phyloP scores from a whole-genome alignment of 1,140 invertebrate genomes.

The Calosoma granatense region DNA sequence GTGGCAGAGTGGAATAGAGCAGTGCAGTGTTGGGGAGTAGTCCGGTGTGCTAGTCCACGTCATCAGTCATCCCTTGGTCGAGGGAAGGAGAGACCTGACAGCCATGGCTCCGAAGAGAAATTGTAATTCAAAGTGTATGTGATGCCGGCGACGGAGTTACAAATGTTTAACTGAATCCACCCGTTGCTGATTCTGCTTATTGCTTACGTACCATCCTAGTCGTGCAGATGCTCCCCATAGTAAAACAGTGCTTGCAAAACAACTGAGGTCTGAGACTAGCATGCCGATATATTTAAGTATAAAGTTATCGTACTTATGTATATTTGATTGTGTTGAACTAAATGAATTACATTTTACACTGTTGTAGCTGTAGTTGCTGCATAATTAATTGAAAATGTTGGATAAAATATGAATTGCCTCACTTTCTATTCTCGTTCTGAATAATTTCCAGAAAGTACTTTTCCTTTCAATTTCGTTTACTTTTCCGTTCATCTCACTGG shows the following conservation, averaged over 20 bases:
- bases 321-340: too few relatives aligned
- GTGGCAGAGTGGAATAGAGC: not conserved
- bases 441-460: too few relatives aligned
- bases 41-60: not conserved
- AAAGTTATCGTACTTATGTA: too few relatives aligned
- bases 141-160: not conserved
- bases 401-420: too few relatives aligned
- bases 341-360: too few relatives aligned
- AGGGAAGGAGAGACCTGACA: not conserved
- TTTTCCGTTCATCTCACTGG: too few relatives aligned
- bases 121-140: slow-evolving; percentile 8
- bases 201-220: not conserved
- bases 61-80: slow-evolving; percentile 1
- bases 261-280: too few relatives aligned
- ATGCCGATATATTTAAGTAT: too few relatives aligned
- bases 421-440: too few relatives aligned
- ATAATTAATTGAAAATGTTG: too few relatives aligned
- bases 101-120: slow-evolving; percentile 1
- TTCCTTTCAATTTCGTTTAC: too few relatives aligned
- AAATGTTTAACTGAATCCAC: not conserved
- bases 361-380: too few relatives aligned
- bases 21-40: not conserved
- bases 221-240: not conserved
- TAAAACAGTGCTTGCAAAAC: not conserved
- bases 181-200: slow-evolving; percentile 1